These are phyloP conservation scores for Rhingia campestris DNA, from an alignment of 2,888 invertebrate genomes.

Conservation along the genomic window DNA sequence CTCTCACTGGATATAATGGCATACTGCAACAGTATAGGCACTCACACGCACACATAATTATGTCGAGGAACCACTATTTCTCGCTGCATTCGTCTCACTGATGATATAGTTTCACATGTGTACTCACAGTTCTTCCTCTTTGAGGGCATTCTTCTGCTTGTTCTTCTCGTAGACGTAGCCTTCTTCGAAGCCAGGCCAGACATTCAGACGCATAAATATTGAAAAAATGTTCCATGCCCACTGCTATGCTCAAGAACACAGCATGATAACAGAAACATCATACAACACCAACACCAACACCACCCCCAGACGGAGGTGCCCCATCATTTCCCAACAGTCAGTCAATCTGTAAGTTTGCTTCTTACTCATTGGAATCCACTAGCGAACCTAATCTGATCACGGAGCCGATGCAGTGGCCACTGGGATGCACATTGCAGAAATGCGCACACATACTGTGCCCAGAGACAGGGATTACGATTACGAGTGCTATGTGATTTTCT, in stretches of 20 bases:
- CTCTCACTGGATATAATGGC: constrained; percentile 13
- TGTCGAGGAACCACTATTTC: constrained; percentile 63
- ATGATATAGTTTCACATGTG: constrained; percentile 45
- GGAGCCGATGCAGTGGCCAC: neutral
- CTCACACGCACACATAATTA: constrained; percentile 20
- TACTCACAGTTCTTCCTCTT: constrained; percentile 56
- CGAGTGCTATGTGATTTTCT: constrained; percentile 29
- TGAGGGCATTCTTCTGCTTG: constrained; percentile 59
- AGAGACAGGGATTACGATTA: neutral
- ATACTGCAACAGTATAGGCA: constrained; percentile 28
- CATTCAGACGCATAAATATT: constrained; percentile 74
- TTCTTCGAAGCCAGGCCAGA: constrained; percentile 65
- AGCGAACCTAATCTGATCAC: constrained; percentile 47
- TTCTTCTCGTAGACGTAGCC: constrained; percentile 19
- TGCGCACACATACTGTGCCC: neutral
- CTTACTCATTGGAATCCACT: constrained; percentile 47
- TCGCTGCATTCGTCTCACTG: constrained; percentile 30
- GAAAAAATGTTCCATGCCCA: constrained; percentile 56
- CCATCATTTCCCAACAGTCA: constrained; percentile 40
- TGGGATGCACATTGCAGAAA: neutral
- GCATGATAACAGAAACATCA: constrained; percentile 38
- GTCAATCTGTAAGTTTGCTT: constrained; percentile 58
- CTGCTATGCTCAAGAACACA: constrained; percentile 22
- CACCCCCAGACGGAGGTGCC: constrained; percentile 32
- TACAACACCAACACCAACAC: no score